Evolutionary conservation across 2,797 vertebrate genomes (phyloP).

Genomic region (Rhabdophis nuchalis): DNA sequence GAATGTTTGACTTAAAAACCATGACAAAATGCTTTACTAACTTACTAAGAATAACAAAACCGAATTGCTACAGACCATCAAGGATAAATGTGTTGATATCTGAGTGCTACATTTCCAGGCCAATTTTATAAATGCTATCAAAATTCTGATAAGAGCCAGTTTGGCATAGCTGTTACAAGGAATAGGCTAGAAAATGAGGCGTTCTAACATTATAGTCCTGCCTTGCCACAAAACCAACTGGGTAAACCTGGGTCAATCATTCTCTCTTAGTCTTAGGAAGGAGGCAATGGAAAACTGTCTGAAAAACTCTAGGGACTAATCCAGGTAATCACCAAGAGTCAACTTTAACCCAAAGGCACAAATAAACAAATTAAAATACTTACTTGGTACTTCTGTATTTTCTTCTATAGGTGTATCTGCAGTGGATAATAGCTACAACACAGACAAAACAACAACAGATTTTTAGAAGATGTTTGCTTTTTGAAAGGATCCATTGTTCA

Average conservation of each 20-base stretch:
- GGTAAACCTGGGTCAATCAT: background rate
- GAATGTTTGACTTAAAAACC: background rate
- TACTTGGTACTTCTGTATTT: slow-evolving; percentile 88
- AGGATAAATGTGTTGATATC: background rate
- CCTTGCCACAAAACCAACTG: background rate
- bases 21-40: background rate
- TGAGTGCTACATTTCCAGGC: background rate
- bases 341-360: background rate
- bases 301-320: background rate
- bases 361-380: slow-evolving; percentile 35
- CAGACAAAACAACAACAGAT: slow-evolving; percentile 1
- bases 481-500: background rate
- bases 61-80: background rate
- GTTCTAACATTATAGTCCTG: background rate
- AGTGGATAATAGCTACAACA: slow-evolving; percentile 84
- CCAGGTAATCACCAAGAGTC: background rate
- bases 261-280: background rate
- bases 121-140: background rate
- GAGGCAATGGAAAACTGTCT: background rate
- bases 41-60: background rate
- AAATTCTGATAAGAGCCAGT: slow-evolving; percentile 13
- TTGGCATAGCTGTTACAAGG: background rate
- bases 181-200: background rate
- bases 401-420: slow-evolving; percentile 85
- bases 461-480: background rate